These are phyloP conservation scores for Parnassius apollo DNA, from an alignment of 2,888 invertebrate species.

Conservation along the genomic window DNA sequence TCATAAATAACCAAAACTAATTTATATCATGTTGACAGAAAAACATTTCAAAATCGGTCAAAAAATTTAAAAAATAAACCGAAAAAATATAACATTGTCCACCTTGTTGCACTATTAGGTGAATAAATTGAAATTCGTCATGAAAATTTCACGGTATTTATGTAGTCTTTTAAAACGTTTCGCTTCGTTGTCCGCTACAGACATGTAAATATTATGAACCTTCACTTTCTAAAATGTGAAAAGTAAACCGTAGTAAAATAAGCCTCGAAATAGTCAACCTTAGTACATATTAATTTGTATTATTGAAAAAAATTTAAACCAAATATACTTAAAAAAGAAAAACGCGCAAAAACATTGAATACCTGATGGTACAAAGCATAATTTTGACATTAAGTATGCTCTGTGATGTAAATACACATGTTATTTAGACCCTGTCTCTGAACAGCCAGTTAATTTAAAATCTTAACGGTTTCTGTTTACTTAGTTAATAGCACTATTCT, in stretches of 20 bases:
- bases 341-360: too few species aligned
- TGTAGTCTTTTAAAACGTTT: constrained; percentile 41
- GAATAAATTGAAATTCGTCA: constrained; percentile 37
- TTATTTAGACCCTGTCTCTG: background rate
- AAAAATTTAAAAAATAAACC: background rate
- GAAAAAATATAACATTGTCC: background rate
- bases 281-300: background rate
- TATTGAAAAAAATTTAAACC: too few species aligned
- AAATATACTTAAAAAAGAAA: too few species aligned
- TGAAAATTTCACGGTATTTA: constrained; percentile 53
- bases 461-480: constrained; percentile 51
- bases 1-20: too few species aligned
- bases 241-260: constrained; percentile 42
- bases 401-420: too few species aligned
- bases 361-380: too few species aligned
- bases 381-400: too few species aligned
- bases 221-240: constrained; percentile 78
- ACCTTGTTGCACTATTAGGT: background rate
- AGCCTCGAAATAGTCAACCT: constrained; percentile 43
- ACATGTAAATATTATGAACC: constrained; percentile 68
- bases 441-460: constrained; percentile 42
- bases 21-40: too few species aligned
- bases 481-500: constrained; percentile 49
- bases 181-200: constrained; percentile 50
- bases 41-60: too few species aligned